Conservation (phyloP, 2,113 vertebrate species). For the Tonatia bakeri region DNA sequence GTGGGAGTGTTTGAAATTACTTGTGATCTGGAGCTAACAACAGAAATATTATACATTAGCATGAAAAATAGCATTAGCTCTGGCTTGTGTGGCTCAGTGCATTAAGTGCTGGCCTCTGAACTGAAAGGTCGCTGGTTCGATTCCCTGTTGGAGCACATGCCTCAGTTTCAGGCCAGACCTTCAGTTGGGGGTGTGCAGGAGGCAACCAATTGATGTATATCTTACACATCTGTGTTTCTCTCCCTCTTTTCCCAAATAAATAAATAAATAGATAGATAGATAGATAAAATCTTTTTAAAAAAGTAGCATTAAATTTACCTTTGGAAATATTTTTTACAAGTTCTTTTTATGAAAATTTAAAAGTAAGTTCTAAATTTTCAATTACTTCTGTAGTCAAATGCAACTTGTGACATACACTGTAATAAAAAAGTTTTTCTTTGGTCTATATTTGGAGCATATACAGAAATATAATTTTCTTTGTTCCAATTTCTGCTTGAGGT, state of each 20-base stretch:
- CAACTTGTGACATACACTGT: not conserved
- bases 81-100: no score
- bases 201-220: no score
- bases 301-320: not conserved
- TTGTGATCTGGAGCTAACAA: constrained; percentile 2
- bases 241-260: no score
- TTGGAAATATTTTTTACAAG: not conserved
- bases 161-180: no score
- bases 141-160: no score
- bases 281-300: no score
- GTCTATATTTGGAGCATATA: not conserved
- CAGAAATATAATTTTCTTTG: not conserved
- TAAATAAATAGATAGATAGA: no score
- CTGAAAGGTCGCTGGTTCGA: no score
- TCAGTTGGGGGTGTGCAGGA: no score
- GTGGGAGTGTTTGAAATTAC: not conserved
- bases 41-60: not conserved
- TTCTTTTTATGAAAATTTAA: not conserved
- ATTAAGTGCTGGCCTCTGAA: no score
- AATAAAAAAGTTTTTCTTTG: constrained; percentile 36
- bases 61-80: not conserved
- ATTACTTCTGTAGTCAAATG: not conserved
- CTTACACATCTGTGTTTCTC: no score
- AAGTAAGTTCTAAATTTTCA: not conserved
- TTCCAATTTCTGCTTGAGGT: not conserved